A percentile compares a stretch with the other conserved stretches of the same genome.
These are phyloP conservation scores for Palaemon carinicauda DNA, from an alignment of 1,140 invertebrate genomes.

Conservation along the genomic window DNA sequence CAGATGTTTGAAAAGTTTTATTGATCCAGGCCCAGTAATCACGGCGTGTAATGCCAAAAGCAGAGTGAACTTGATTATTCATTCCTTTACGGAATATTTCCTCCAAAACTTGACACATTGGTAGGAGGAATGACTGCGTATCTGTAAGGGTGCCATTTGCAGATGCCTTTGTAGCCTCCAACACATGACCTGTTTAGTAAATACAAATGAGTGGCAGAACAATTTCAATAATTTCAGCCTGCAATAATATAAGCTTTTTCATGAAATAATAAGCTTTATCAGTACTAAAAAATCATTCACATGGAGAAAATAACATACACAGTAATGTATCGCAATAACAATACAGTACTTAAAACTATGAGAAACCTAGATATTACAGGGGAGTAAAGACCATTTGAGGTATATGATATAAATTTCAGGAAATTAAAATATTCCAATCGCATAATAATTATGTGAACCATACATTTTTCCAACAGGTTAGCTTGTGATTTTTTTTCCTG, in stretches of 20 bases:
- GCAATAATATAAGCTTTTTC: neutral
- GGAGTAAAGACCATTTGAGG: no score
- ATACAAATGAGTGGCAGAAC: neutral
- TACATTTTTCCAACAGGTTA: no score
- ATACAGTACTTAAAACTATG: no score
- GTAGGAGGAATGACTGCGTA: conserved; percentile 35
- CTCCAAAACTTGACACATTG: conserved; percentile 47
- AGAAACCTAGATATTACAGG: no score
- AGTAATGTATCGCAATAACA: no score
- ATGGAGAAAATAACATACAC: neutral
- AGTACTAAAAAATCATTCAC: no score
- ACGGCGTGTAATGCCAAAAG: conserved; percentile 49
- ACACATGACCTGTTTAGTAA: conserved; percentile 29
- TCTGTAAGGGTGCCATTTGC: conserved; percentile 27
- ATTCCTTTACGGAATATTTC: conserved; percentile 52
- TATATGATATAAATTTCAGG: no score
- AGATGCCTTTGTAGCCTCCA: conserved; percentile 38
- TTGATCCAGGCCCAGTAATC: conserved; percentile 57
- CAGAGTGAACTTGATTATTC: conserved; percentile 20
- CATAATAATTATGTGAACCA: no score
- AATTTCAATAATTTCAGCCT: neutral
- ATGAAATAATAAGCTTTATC: neutral
- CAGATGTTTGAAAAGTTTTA: conserved; percentile 20
- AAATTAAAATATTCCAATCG: no score
- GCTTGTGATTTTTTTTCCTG: no score